Evolutionary conservation across 2,797 vertebrate species (phyloP), one percentile per base, ranked within the genome.

Genomic region (Echeneis naucrates): DNA sequence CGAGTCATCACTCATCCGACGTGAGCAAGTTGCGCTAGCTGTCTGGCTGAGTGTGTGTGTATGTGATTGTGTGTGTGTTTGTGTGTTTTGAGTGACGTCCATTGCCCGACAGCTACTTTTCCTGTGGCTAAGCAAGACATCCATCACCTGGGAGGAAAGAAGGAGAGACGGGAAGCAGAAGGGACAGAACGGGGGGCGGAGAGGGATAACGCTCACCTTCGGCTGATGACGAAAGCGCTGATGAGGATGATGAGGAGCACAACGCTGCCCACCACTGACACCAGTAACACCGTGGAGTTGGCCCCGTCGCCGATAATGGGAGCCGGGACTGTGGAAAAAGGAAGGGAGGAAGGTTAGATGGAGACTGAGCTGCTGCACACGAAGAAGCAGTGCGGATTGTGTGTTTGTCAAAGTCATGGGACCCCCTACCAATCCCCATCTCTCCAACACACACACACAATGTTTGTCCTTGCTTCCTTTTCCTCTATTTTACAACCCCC

Each of bases 161-260:
- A 54, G 54, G 38, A 52, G 37, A 66, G 86, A 87, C 81, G 66
- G 73, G 67, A 77, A 83, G 63, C 78, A 81, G 76, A 84, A 45
- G 72, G 32, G 72, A 72, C 21, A 23, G 66, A 32, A n/a, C n/a
- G 17, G 35, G 51, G 9, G 32, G 21, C 40, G 26, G 47, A 6
- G 55, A 30, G 26, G 21, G 66, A 61, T 2, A 19, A 55, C 30
- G 83, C 96, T 95, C 94, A 99, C 98, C 97, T 98, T 91, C 96
- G 96, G 88, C 96, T 98, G 95, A 99, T 98, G 92, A 98, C 95
- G 89, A 99, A 99, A 50, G 96, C 96, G 1, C 97, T 96, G 78
- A 98, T 95, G 89, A 99, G 96, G 92, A 99, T 98, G 93, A 99
- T 94, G 90, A 99, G 95, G 2, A 99, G 95, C 75, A 98, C 97